Percentiles rank a stretch among this genome's conserved stretches.
Conservation (phyloP, 2,888 invertebrate genomes). For the Lucinisca nassula region DNA sequence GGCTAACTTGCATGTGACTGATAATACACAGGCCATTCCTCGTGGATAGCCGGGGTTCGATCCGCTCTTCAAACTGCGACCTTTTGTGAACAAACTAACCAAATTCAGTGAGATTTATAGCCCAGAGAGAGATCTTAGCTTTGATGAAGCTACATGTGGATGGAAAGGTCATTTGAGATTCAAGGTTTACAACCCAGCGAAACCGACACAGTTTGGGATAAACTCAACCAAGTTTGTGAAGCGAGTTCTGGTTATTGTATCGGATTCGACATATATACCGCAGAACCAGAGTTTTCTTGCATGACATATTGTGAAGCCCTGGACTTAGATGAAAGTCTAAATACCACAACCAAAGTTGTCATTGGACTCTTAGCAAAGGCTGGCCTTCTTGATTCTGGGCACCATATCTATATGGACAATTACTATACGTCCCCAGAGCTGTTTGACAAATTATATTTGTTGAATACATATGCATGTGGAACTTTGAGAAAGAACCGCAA, state of each 20-base stretch:
- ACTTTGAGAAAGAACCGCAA: slow-evolving; percentile 47
- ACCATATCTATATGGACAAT: slow-evolving; percentile 44
- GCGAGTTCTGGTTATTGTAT: slow-evolving; percentile 23
- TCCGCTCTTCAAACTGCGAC: slow-evolving; percentile 37
- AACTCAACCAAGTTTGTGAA: slow-evolving; percentile 39
- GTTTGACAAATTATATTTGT: slow-evolving; percentile 24
- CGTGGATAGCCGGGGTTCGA: neutral
- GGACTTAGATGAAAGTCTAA: neutral
- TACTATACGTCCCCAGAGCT: slow-evolving; percentile 43
- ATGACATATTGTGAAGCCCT: neutral
- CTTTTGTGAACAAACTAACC: slow-evolving; percentile 2
- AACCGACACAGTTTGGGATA: slow-evolving; percentile 50
- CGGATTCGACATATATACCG: slow-evolving; percentile 29
- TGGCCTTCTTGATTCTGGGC: slow-evolving; percentile 37
- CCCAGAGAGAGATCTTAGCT: slow-evolving; percentile 37
- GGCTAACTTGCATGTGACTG: neutral
- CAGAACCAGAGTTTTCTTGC: neutral
- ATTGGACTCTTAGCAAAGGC: slow-evolving; percentile 30
- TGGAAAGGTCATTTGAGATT: slow-evolving; percentile 54
- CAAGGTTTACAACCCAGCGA: slow-evolving; percentile 55
- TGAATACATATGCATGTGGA: slow-evolving; percentile 45
- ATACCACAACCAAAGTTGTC: slow-evolving; percentile 14
- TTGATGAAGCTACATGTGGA: slow-evolving; percentile 50
- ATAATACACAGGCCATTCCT: slow-evolving; percentile 10
- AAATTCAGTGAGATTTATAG: slow-evolving; percentile 13